These are phyloP conservation scores for Heptranchias perlo DNA, from an alignment of 2,113 vertebrate genomes.

Conservation along the genomic window DNA sequence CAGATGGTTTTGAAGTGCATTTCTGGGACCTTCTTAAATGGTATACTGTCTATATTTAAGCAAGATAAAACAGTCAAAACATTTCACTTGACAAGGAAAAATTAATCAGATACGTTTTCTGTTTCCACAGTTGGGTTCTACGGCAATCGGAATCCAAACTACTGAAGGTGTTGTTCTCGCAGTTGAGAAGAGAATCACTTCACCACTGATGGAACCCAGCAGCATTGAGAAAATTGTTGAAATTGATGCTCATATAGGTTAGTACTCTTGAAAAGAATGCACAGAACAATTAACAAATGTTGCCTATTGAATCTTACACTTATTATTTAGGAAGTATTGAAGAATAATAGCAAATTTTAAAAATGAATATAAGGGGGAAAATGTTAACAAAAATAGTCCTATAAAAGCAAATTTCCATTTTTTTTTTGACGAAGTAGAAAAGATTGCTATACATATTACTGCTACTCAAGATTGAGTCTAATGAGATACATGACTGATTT, in stretches of 20 bases:
- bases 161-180: slow-evolving; percentile 92
- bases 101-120: neutral
- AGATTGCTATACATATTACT: neutral
- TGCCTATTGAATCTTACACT: neutral
- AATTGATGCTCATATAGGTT: slow-evolving; percentile 93
- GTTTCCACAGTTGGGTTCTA: slow-evolving; percentile 80
- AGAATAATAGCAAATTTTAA: too few species aligned
- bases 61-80: neutral
- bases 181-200: slow-evolving; percentile 97
- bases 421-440: neutral
- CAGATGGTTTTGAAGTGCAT: neutral
- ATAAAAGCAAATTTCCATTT: too few species aligned
- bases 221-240: slow-evolving; percentile 99
- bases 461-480: neutral
- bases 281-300: too few species aligned
- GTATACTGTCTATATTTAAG: neutral
- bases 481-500: neutral
- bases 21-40: neutral
- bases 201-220: slow-evolving; percentile 94
- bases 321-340: too few species aligned
- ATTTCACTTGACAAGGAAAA: neutral
- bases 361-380: too few species aligned
- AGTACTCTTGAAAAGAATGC: slow-evolving; percentile 37
- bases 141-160: slow-evolving; percentile 96
- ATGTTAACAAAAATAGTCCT: too few species aligned